These are phyloP conservation scores for Anneissia japonica DNA, from an alignment of 35 echinoderm and acorn worm genomes.

Conservation along the genomic window DNA sequence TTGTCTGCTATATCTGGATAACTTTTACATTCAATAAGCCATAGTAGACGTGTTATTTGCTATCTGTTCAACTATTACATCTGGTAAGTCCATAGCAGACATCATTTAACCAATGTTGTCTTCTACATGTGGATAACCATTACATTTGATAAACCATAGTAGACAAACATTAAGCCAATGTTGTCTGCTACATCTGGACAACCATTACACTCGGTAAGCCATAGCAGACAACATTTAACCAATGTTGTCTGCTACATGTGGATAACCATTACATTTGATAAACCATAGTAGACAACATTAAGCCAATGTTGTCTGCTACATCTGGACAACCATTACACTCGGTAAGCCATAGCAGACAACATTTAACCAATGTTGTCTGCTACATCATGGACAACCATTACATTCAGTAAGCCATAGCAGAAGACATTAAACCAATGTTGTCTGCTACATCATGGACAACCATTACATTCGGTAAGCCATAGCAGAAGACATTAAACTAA, in stretches of 20 bases:
- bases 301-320: background rate
- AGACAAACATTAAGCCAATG: conserved; percentile 83
- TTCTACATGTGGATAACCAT: no score
- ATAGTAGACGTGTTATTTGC: no score
- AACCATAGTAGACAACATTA: conserved; percentile 87
- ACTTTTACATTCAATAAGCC: no score
- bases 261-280: conserved; percentile 80
- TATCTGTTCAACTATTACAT: no score
- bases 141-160: conserved; percentile 84
- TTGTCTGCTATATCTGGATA: no score
- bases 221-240: no score
- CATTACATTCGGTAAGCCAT: conserved; percentile 85
- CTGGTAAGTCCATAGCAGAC: no score
- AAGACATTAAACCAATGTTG: conserved; percentile 43
- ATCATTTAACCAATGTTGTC: no score
- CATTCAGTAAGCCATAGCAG: conserved; percentile 87
- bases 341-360: conserved; percentile 92
- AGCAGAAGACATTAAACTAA: conserved; percentile 68
- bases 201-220: no score
- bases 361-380: conserved; percentile 15
- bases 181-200: no score
- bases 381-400: conserved; percentile 72
- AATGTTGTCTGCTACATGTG: no score
- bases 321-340: conserved; percentile 76
- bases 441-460: conserved; percentile 50